Evolutionary conservation across 2,888 invertebrate genomes (phyloP), one percentile per base, ranked within the genome.

Genomic region (Pyralis farinalis): DNA sequence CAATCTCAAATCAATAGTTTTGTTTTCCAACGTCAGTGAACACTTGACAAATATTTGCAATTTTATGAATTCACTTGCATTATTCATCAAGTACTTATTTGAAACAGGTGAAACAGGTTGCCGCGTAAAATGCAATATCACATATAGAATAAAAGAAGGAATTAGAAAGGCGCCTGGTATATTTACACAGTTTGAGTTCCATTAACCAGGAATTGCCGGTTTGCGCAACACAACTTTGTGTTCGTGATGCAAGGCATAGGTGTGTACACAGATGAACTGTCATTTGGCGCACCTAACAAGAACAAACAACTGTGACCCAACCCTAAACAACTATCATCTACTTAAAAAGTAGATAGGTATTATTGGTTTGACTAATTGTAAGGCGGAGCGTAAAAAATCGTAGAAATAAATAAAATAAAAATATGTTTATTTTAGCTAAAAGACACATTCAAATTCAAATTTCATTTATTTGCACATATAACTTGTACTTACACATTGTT

Each of bases 191-290:
- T 57, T 73, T 75, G 70, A 57, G 49, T 62, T 65, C 51, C 54
- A 58, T 59, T 62, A 65, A 62, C 54, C 47, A 67, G 63, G 64
- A 64, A 68, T 60, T 58, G 59, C 58, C 58, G 58, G 69, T 65
- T 81, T 81, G 62, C 79, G 75, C 73, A 81, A 83, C 50, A 61
- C 51, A 55, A 63, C 63, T 61, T 57, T 51, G 44, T 51, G 48
- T 53, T 51, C 45, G 49, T 78, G 65, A 67, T 68, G 75, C 70
- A 77, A 79, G 53, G 46, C 44, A 53, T 60, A 51, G 63, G 65
- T 79, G 76, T 80, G 72, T 73, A 62, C 70, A 71, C 75, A 78
- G 75, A 68, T 75, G 73, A 55, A 65, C 59, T 61, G 55, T 64
- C 59, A 60, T 59, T 63, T 56, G 53, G 51, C 54, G 49, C 47